Percentiles rank a stretch among this genome's conserved stretches.
Conservation (phyloP, 2,113 vertebrate genomes). For the Candoia aspera region DNA sequence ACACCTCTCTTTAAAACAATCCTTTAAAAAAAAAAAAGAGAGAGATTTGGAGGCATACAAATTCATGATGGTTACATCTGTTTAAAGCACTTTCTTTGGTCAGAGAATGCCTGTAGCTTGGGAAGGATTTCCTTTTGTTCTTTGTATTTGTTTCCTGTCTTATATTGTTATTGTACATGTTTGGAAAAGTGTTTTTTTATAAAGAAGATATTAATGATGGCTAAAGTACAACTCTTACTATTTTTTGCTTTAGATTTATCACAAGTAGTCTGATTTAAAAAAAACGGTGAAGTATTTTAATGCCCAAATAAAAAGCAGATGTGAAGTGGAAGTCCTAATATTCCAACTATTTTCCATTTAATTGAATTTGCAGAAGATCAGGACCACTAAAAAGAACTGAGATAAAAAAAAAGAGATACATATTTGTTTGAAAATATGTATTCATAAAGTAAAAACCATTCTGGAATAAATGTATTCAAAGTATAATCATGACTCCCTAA, state of each 20-base stretch:
- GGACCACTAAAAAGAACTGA: background rate
- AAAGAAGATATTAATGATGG: slow-evolving; percentile 33
- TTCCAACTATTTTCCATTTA: background rate
- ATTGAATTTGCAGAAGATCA: background rate
- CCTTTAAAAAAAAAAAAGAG: slow-evolving; percentile 27
- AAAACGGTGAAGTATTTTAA: slow-evolving; percentile 18
- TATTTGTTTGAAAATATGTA: background rate
- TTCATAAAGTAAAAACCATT: background rate
- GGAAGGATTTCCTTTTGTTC: slow-evolving; percentile 20
- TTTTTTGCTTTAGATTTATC: slow-evolving; percentile 25
- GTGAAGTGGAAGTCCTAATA: background rate
- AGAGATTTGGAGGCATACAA: slow-evolving; percentile 48
- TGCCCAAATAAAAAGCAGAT: background rate
- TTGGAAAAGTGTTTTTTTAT: slow-evolving; percentile 37
- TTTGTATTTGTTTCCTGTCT: slow-evolving; percentile 22
- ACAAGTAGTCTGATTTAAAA: background rate
- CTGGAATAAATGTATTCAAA: background rate
- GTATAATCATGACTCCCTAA: slow-evolving; percentile 25
- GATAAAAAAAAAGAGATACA: background rate
- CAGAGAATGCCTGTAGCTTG: slow-evolving; percentile 17
- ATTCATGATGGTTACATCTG: slow-evolving; percentile 36
- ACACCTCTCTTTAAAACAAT: slow-evolving; percentile 7
- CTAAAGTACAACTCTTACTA: slow-evolving; percentile 39
- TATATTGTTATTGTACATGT: slow-evolving; percentile 29
- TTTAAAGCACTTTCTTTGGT: slow-evolving; percentile 25